Evolutionary conservation across 2,888 invertebrate genomes (phyloP).

Genomic region (Raillietiella orientalis): DNA sequence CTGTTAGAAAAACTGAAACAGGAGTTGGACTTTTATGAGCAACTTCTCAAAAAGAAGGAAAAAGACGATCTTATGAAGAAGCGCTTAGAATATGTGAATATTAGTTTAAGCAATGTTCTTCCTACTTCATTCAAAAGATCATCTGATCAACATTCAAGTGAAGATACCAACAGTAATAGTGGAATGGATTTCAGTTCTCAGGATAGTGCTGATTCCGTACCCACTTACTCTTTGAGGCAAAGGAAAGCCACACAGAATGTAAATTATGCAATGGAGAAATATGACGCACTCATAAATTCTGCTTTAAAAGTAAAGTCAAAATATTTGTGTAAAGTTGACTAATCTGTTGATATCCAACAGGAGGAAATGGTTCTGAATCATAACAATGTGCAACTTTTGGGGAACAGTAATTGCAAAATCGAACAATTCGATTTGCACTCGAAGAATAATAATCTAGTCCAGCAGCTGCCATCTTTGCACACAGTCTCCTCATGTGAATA

Average conservation of each 20-base stretch:
- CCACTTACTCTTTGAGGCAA: neutral
- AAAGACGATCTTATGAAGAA: constrained; percentile 38
- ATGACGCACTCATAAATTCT: constrained; percentile 75
- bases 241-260: constrained; percentile 28
- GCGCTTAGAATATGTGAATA: constrained; percentile 34
- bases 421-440: constrained; percentile 9
- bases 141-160: constrained; percentile 5
- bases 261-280: constrained; percentile 49
- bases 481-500: constrained; percentile 6
- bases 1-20: constrained; percentile 36
- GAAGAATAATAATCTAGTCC: constrained; percentile 5
- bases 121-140: no score
- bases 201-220: neutral
- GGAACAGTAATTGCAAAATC: no score
- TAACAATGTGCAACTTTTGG: no score
- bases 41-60: constrained; percentile 19
- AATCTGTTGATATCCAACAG: no score
- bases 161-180: neutral
- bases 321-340: no score
- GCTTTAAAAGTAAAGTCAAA: constrained; percentile 18
- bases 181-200: neutral
- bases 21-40: no score
- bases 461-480: neutral
- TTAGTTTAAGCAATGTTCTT: constrained; percentile 35
- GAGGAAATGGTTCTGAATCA: no score